These are phyloP conservation scores for Paedocypris micromegethes DNA, from an alignment of 2,797 vertebrate species.

Conservation along the genomic window DNA sequence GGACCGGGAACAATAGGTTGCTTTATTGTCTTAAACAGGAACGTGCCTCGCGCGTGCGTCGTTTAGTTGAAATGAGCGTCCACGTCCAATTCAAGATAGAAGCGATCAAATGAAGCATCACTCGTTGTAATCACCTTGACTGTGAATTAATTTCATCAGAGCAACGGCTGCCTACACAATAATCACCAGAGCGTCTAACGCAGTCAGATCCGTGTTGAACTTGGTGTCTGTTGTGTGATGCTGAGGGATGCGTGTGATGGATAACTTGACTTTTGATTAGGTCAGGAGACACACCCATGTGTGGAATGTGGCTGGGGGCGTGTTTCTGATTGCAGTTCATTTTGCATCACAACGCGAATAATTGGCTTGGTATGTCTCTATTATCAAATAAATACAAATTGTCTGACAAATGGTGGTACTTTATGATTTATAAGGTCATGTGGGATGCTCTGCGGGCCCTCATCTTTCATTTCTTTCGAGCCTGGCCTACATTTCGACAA, in stretches of 20 bases:
- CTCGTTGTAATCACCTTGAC: slow-evolving; percentile 8
- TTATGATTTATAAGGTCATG: slow-evolving; percentile 25
- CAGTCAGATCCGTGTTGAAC: slow-evolving; percentile 7
- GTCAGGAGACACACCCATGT: slow-evolving; percentile 41
- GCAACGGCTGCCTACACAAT: background rate
- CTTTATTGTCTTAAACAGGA: too few species aligned
- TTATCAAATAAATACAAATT: too few species aligned
- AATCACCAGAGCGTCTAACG: background rate
- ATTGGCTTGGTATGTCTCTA: too few species aligned
- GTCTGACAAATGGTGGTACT: background rate
- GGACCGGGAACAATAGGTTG: too few species aligned
- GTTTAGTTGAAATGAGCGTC: background rate
- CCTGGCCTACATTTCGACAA: slow-evolving; percentile 26
- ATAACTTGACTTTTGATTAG: slow-evolving; percentile 30
- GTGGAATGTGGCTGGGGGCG: slow-evolving; percentile 40
- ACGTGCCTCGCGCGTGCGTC: too few species aligned
- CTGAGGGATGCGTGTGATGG: background rate
- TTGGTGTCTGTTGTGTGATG: slow-evolving; percentile 5
- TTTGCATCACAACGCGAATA: too few species aligned
- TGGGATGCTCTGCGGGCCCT: slow-evolving; percentile 12
- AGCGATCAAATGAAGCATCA: background rate
- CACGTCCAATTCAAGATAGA: background rate
- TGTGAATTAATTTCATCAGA: slow-evolving; percentile 4
- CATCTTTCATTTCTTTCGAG: slow-evolving; percentile 12
- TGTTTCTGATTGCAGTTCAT: slow-evolving; percentile 51